Evolutionary conservation across 2,113 vertebrate genomes (phyloP).

Genomic region (Cichladusa arquata): DNA sequence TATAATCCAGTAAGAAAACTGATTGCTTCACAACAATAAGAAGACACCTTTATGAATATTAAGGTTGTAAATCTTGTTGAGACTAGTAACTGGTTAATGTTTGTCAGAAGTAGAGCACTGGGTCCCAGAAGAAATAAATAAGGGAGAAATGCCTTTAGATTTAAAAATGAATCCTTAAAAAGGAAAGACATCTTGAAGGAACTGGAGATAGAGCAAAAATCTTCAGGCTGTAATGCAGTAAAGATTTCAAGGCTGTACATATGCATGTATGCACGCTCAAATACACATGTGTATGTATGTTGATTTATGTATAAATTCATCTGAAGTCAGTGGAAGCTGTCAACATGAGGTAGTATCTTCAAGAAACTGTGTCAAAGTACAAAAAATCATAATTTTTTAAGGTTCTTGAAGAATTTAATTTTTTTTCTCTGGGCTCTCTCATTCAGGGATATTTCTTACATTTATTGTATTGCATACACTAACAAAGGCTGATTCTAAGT

Average conservation of each 20-base stretch:
- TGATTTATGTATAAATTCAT: background rate
- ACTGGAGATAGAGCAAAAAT: background rate
- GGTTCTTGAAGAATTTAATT: background rate
- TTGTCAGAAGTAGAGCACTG: background rate
- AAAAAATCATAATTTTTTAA: background rate
- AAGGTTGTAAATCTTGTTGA: background rate
- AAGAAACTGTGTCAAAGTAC: background rate
- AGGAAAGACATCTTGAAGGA: background rate
- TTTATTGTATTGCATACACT: background rate
- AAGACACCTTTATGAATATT: background rate
- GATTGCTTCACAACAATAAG: background rate
- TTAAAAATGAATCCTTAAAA: background rate
- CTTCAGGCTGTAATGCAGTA: background rate
- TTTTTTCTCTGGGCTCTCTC: background rate
- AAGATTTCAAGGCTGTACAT: background rate
- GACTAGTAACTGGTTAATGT: background rate
- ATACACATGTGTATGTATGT: background rate
- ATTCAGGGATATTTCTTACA: background rate
- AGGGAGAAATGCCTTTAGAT: background rate
- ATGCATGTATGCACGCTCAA: fast-evolving
- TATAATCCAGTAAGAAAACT: background rate
- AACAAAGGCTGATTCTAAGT: background rate
- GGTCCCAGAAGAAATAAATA: background rate
- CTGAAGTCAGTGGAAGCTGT: background rate
- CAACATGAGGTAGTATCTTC: background rate